A percentile compares a stretch with the other conserved stretches of the same genome.
Evolutionary conservation across 1,140 invertebrate genomes (phyloP).

Genomic region (Mycetomoellerius zeteki): DNA sequence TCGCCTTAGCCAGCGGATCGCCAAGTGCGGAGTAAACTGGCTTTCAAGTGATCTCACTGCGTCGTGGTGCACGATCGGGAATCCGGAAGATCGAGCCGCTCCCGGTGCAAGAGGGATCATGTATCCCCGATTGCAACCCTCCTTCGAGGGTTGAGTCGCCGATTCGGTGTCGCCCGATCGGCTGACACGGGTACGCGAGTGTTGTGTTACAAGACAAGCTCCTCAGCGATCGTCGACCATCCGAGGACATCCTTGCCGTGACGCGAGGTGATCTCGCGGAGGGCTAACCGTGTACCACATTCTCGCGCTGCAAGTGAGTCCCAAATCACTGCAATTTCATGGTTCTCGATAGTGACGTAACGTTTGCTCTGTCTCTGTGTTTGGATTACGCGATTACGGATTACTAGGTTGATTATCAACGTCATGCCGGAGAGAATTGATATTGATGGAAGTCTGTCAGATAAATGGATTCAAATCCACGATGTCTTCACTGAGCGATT

Average conservation of each 20-base stretch:
- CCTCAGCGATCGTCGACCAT: conserved; percentile 30
- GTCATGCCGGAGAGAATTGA: neutral
- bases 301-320: conserved; percentile 75
- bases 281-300: conserved; percentile 76
- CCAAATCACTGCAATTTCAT: conserved; percentile 6
- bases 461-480: conserved; percentile 3
- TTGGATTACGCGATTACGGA: conserved; percentile 28
- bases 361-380: neutral
- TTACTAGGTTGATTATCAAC: neutral
- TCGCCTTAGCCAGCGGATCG: neutral
- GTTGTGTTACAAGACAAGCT: conserved; percentile 55
- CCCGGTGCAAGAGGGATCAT: conserved; percentile 58
- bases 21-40: conserved; percentile 36
- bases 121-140: conserved; percentile 71
- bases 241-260: conserved; percentile 44
- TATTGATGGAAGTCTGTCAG: conserved; percentile 27
- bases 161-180: conserved; percentile 45
- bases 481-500: neutral
- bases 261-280: conserved; percentile 67
- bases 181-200: conserved; percentile 52
- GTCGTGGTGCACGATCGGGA: neutral
- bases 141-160: conserved; percentile 67
- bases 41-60: neutral
- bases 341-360: neutral
- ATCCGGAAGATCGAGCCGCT: conserved; percentile 34